A percentile compares a stretch with the other conserved stretches of the same genome.
These are phyloP conservation scores for Anniella stebbinsi DNA, from an alignment of 2,797 vertebrate genomes.

Conservation along the genomic window DNA sequence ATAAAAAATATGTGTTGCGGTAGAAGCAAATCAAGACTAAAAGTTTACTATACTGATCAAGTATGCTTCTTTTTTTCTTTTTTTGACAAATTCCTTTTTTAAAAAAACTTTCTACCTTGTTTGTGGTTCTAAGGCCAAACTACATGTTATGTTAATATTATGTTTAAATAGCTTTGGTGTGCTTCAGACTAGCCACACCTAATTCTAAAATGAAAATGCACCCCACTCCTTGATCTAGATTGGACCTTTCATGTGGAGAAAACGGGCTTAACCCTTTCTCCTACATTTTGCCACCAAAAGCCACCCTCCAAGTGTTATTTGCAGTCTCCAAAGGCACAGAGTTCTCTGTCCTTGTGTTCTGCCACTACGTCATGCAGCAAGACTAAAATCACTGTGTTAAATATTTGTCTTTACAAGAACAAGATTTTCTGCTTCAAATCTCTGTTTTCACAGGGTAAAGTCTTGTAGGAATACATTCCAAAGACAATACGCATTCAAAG, in stretches of 20 bases:
- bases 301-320: neutral
- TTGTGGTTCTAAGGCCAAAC: neutral
- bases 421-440: slow-evolving; percentile 29
- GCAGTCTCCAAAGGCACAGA: neutral
- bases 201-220: neutral
- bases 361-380: neutral
- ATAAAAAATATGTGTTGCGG: neutral
- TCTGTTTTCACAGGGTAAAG: slow-evolving; percentile 44
- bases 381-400: neutral
- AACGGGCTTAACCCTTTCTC: neutral
- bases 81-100: neutral
- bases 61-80: neutral
- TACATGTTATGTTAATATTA: neutral
- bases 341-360: neutral
- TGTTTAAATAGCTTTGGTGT: neutral
- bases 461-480: slow-evolving; percentile 22
- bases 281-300: neutral
- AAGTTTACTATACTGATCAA: neutral
- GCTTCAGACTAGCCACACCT: neutral
- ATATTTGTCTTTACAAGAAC: slow-evolving; percentile 17
- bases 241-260: neutral
- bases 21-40: neutral
- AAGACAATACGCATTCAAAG: slow-evolving; percentile 28
- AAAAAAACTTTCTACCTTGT: neutral
- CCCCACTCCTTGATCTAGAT: neutral